Conservation (phyloP, 2,113 vertebrate species). For the Lonchura striata region DNA sequence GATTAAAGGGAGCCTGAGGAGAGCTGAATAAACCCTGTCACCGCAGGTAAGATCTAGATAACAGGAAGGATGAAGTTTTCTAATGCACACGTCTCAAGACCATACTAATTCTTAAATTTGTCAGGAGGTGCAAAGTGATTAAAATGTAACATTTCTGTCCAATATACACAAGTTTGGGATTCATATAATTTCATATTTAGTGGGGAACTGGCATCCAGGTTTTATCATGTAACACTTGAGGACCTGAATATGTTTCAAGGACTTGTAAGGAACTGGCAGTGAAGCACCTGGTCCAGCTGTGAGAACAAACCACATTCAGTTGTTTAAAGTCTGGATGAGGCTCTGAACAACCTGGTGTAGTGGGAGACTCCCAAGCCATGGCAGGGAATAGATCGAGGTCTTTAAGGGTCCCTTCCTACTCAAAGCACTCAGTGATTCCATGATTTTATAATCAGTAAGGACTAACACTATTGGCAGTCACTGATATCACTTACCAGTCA, state of each 20-base stretch:
- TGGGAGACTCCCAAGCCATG: neutral
- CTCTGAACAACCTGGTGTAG: neutral
- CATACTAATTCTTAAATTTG: neutral
- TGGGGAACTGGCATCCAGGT: neutral
- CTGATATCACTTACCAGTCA: neutral
- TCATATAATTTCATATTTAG: neutral
- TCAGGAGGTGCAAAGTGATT: neutral
- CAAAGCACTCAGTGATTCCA: neutral
- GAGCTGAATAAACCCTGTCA: constrained; percentile 30
- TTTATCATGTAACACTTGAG: neutral
- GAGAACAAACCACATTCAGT: fast-evolving
- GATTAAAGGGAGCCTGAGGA: constrained; percentile 38
- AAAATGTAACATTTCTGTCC: neutral
- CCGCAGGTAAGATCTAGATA: neutral
- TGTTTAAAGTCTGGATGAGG: neutral
- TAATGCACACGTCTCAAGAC: neutral
- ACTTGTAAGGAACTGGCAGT: neutral
- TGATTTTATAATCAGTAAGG: neutral
- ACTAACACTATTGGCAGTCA: neutral
- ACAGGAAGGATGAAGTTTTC: neutral
- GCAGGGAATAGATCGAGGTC: neutral
- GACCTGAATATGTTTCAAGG: neutral
- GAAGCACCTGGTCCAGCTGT: neutral
- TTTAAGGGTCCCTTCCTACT: neutral
- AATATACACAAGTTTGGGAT: neutral